Percentiles rank a stretch among this genome's conserved stretches.
These are phyloP conservation scores for Rosalia funebris DNA, from an alignment of 2,888 invertebrate species.

Conservation along the genomic window DNA sequence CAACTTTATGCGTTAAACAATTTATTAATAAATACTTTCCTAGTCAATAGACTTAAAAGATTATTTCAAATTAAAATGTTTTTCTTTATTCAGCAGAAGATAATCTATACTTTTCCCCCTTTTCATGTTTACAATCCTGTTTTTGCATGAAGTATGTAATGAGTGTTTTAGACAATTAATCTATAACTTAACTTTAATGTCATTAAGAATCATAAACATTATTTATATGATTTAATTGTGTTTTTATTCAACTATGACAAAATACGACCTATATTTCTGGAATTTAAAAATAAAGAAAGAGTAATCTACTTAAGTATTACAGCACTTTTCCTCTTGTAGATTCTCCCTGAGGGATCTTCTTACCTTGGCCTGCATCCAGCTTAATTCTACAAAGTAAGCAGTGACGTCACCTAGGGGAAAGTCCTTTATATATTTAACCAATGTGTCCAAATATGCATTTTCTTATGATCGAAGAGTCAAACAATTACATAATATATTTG, in stretches of 20 bases:
- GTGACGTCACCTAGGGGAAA: too few species aligned
- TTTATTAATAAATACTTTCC: conserved; percentile 58
- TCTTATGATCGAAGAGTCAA: too few species aligned
- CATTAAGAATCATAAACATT: conserved; percentile 16
- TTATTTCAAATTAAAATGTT: conserved; percentile 8
- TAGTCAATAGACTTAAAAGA: conserved; percentile 44
- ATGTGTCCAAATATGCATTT: too few species aligned
- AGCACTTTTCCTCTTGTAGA: too few species aligned
- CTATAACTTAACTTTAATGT: conserved; percentile 13
- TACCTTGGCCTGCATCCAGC: too few species aligned
- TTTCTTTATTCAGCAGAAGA: conserved; percentile 9
- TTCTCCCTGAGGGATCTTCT: too few species aligned
- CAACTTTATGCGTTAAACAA: conserved; percentile 77
- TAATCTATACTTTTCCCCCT: conserved; percentile 5
- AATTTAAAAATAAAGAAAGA: too few species aligned
- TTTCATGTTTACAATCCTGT: conserved; percentile 22
- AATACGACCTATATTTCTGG: neutral
- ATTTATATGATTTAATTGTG: conserved; percentile 5
- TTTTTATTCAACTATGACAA: neutral
- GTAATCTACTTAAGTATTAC: too few species aligned
- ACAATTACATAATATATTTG: too few species aligned
- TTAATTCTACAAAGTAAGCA: too few species aligned
- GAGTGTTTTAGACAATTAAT: conserved; percentile 24
- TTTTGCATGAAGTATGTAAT: conserved; percentile 27
- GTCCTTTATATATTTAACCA: too few species aligned